These are phyloP conservation scores for Heliornis fulica DNA, from an alignment of 2,113 vertebrate species.

Conservation along the genomic window DNA sequence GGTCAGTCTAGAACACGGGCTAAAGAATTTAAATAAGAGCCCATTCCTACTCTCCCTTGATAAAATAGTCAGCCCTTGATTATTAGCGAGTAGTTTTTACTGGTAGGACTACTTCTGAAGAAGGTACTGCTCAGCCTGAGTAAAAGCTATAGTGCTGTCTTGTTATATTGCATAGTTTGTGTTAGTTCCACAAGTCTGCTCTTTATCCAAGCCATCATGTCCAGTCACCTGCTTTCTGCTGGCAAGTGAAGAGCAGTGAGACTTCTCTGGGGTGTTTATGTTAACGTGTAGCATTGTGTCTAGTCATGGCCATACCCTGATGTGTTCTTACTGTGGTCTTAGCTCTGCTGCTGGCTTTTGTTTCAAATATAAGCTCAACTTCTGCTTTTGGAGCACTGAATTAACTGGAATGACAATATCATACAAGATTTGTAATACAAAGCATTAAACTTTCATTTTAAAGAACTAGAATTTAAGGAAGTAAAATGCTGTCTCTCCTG, in stretches of 20 bases:
- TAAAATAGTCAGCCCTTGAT: neutral
- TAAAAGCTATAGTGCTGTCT: neutral
- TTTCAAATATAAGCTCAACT: neutral
- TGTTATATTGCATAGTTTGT: neutral
- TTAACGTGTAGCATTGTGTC: neutral
- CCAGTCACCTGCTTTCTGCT: neutral
- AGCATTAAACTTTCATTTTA: neutral
- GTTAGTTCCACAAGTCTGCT: neutral
- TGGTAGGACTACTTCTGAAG: neutral
- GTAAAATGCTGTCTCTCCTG: neutral
- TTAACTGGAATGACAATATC: constrained; percentile 66
- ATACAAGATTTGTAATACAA: neutral
- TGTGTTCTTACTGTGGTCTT: neutral
- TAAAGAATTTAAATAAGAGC: neutral
- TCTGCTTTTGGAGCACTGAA: constrained; percentile 41
- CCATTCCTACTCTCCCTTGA: neutral
- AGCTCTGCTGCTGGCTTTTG: neutral
- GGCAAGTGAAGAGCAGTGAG: neutral
- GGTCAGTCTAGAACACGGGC: neutral
- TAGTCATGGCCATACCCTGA: neutral
- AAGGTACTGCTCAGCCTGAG: neutral
- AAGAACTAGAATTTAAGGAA: neutral
- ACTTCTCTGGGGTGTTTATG: neutral
- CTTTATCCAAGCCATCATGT: neutral
- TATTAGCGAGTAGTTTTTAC: neutral